Evolutionary conservation across 2,797 vertebrate genomes (phyloP).

Genomic region (Lophotriccus pileatus): DNA sequence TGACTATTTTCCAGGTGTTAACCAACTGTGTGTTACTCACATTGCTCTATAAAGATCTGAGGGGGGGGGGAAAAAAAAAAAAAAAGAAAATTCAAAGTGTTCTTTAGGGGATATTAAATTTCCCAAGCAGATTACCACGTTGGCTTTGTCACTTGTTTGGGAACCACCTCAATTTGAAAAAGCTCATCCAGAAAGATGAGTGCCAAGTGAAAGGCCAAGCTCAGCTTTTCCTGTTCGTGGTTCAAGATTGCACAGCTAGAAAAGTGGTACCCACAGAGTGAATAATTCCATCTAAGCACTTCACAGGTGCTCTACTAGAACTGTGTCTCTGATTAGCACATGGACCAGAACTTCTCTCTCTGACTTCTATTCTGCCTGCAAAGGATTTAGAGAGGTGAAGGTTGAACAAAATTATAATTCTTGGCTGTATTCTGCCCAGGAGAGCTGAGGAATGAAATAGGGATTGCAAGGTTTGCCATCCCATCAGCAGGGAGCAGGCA

Average conservation of each 20-base stretch:
- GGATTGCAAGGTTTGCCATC: neutral
- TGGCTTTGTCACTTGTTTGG: neutral
- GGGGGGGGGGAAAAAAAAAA: too few relatives aligned
- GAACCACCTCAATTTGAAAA: neutral
- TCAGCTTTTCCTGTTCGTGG: neutral
- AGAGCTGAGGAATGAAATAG: neutral
- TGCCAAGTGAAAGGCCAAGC: neutral
- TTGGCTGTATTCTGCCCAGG: neutral
- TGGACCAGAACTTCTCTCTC: neutral
- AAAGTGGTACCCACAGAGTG: neutral
- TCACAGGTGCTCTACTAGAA: neutral
- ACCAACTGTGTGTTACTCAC: neutral
- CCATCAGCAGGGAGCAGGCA: neutral
- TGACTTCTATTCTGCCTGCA: neutral
- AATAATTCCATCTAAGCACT: neutral
- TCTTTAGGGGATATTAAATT: neutral
- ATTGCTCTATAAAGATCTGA: neutral
- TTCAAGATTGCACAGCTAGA: neutral
- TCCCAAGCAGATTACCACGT: neutral
- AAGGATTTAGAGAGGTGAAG: neutral
- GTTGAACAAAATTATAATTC: neutral
- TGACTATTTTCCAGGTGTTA: neutral
- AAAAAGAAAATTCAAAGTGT: neutral
- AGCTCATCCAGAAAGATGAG: neutral
- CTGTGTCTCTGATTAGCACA: rapidly evolving